Evolutionary conservation across 1,140 invertebrate genomes (phyloP), one percentile per base, ranked within the genome.

Genomic region (Apis dorsata): DNA sequence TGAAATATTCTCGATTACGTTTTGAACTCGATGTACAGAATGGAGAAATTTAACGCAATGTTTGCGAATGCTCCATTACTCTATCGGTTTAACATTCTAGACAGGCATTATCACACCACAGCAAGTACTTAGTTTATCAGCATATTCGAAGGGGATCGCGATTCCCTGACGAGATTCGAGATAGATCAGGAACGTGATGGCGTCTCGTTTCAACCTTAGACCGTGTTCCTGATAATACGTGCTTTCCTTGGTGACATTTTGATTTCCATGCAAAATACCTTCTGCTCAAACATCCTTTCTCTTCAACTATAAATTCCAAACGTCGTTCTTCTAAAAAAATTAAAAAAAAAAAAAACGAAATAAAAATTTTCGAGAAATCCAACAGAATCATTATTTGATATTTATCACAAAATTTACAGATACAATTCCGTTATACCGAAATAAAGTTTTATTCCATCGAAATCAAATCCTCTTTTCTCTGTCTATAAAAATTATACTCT

Each of bases 131-230:
- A 28, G 55, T 73, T 73, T 59, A 73, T 73, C 55, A 73, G 71
- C 71, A n/a, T 73, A 73, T 59, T 73, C 55, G 19, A 19, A 21
- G 71, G 28, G 55, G 55, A 73, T 73, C 55, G 71, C 19, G 71
- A 57, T 59, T 57, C 71, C 24, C 28, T 59, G 71, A 44, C 55
- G 28, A 73, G 71, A 73, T 73, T 21, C 55, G 21, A 59, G 71
- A 73, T 73, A 59, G 55, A 73, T 73, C 72, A 49, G 57, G 72
- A 55, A 76, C 49, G 63, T 63, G 74, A 63, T 76, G 60, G 51
- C 59, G n/a, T 63, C 51, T 34, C 28, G 51, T 68, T 75, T 68
- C 51, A 34, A 21, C 53, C 24, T 11, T n/a, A 15, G 15, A 24
- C 12, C 10, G 5, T 21, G 44, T 51, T 8, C 17, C 15, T 24